Base-by-base conservation (phyloP, 2,113 vertebrate genomes). In the Heliornis fulica region DNA sequence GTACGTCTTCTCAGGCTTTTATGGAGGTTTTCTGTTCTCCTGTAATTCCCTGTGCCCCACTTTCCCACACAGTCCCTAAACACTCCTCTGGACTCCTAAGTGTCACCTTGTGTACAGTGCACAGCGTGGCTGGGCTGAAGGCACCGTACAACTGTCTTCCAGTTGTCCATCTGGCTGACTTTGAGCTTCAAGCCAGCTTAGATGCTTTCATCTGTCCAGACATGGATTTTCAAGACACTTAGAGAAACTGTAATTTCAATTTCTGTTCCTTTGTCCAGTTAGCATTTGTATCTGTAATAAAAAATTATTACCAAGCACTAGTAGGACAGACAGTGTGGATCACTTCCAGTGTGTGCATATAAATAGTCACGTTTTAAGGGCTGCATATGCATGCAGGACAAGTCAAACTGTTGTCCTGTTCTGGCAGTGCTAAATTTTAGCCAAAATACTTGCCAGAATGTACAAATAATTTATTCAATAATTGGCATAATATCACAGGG, bases 141-240 rank as follows among this genome's bases (percentile, higher is more conserved):
- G 20, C 5, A 2, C 29, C 15, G 1, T 0, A 0, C 38, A 32
- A 31, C 46, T 54, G 21, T n/a, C 28, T 83, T 23, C n/a, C 13
- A 23, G 32, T 45, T 69, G 14, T 31, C 31, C 22, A 0, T 26
- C 22, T 10, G 17, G 2, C 45, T 75, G 45, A 7, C 36, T n/a
- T 65, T 2, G 16, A 69, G 34, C 22, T 15, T 50, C 29, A 38
- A 61, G 26, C 50, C 45, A 60, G 3, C 36, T 46, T 19, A 69
- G 20, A 2, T 11, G 34, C 26, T 74, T 84, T 4, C 11, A 17
- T 41, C 46, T 53, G 9, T 75, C 51, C 89, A 69, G 48, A 46
- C 15, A 59, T 34, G 46, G 41, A n/a, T 50, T 87, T 51, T 36
- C 25, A 10, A 68, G 14, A 17, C 48, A 53, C 7, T 82, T 57